A percentile compares a stretch with the other conserved stretches of the same genome.
Evolutionary conservation across 2,113 vertebrate species (phyloP).

Genomic region (Ammodytes marinus): DNA sequence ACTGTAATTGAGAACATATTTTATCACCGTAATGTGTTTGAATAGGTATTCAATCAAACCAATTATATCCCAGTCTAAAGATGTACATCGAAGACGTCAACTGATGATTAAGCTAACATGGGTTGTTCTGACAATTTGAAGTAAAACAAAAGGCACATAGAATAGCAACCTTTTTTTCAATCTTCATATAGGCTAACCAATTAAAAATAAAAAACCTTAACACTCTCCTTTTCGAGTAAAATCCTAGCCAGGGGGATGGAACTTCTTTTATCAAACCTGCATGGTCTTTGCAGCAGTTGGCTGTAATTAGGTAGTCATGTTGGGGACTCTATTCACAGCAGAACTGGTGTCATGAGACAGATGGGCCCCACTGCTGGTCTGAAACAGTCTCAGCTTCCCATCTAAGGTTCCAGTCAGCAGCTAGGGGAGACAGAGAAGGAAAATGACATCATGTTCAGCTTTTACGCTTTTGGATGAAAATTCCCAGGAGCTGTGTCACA

Average conservation of each 20-base stretch:
- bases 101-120: conserved; percentile 22
- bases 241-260: conserved; percentile 31
- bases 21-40: conserved; percentile 25
- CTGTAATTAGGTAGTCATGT: conserved; percentile 47
- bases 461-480: conserved; percentile 31
- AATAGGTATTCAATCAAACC: conserved; percentile 32
- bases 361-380: conserved; percentile 71
- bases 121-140: conserved; percentile 8
- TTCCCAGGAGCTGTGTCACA: conserved; percentile 46
- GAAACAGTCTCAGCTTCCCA: conserved; percentile 89
- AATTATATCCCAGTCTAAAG: not conserved
- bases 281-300: conserved; percentile 38
- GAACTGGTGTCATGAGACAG: conserved; percentile 58
- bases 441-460: conserved; percentile 42
- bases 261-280: conserved; percentile 53
- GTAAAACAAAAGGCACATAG: not conserved
- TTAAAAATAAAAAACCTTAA: conserved; percentile 23
- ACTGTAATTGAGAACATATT: conserved; percentile 31
- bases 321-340: conserved; percentile 47
- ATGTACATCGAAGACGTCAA: not conserved
- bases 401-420: conserved; percentile 91
- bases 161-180: conserved; percentile 23
- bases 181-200: conserved; percentile 14
- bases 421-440: conserved; percentile 73
- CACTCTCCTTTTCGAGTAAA: conserved; percentile 21